Percentiles rank a stretch among this genome's conserved stretches.
These are phyloP conservation scores for Cephus runcator DNA, from an alignment of 2,888 invertebrate genomes.

Conservation along the genomic window DNA sequence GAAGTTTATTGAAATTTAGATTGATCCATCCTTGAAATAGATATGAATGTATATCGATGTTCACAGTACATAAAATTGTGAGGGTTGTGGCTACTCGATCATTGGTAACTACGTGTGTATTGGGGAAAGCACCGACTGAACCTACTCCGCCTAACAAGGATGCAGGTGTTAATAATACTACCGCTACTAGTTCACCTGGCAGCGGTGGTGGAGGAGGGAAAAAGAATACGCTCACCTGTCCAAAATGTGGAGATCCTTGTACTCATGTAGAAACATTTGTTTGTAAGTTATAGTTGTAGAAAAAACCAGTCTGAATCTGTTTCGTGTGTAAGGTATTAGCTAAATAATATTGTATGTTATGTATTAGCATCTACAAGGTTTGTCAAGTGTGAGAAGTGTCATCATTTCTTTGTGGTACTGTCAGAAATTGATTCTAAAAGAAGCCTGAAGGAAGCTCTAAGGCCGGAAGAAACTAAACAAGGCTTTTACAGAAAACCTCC, in stretches of 20 bases:
- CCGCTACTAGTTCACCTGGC: slow-evolving; percentile 27
- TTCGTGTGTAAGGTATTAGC: neutral
- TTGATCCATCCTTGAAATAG: neutral
- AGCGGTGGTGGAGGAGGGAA: slow-evolving; percentile 72
- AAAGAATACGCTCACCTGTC: slow-evolving; percentile 86
- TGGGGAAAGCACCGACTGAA: slow-evolving; percentile 57
- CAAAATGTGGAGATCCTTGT: slow-evolving; percentile 97
- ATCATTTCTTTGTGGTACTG: slow-evolving; percentile 96
- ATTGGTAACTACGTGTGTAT: slow-evolving; percentile 45
- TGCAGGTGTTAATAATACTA: slow-evolving; percentile 29
- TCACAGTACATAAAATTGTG: slow-evolving; percentile 57
- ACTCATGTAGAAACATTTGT: slow-evolving; percentile 97
- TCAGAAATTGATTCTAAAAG: slow-evolving; percentile 93
- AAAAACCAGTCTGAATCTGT: neutral
- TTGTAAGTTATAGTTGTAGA: slow-evolving; percentile 69
- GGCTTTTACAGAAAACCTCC: slow-evolving; percentile 86
- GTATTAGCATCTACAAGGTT: slow-evolving; percentile 85
- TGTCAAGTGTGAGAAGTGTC: slow-evolving; percentile 98
- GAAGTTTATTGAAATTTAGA: neutral
- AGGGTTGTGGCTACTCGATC: slow-evolving; percentile 55
- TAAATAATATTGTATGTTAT: neutral
- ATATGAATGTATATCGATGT: neutral
- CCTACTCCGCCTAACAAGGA: slow-evolving; percentile 56
- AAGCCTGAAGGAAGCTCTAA: slow-evolving; percentile 79
- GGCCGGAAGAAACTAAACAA: slow-evolving; percentile 74